phyloP scores from a whole-genome alignment of 2,113 vertebrate species.

The pig (Sus scrofa) region T2T-Sscrofa CM000830.6:91203001-91203500 shows the following conservation, averaged over 20 bases:
- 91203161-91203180: background rate
- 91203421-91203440: background rate
- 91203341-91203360: background rate
- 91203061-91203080: background rate
- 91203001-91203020: constrained; percentile 88
- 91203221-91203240: background rate
- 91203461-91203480: background rate
- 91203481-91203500: background rate
- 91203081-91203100: background rate
- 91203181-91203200: constrained; percentile 1
- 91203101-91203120: constrained; percentile 7
- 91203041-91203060: background rate
- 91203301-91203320: background rate
- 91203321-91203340: background rate
- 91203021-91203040: constrained; percentile 63
- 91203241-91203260: background rate
- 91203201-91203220: background rate
- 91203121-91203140: background rate
- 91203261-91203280: background rate
- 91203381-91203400: background rate
- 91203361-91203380: background rate
- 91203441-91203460: background rate
- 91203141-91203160: background rate
- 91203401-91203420: background rate
- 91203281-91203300: background rate